Base-by-base conservation (phyloP, 2,888 invertebrate genomes). In the Graphium colonna region DNA sequence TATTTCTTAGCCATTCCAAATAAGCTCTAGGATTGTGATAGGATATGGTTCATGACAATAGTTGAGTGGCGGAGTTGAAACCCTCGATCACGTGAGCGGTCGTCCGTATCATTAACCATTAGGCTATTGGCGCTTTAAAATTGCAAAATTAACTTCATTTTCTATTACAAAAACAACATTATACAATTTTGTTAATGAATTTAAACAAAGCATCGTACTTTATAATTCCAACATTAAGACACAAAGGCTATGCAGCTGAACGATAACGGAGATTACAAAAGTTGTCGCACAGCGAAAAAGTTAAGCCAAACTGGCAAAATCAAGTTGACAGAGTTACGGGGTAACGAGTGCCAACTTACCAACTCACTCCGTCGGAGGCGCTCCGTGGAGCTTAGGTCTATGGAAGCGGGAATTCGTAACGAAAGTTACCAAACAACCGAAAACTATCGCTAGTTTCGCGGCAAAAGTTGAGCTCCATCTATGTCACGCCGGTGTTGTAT, bases 261-360 rank as follows among this genome's bases (percentile, higher is more conserved):
- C 56, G 51, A 51, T 38, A 60, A 55, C 52, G 41, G 55, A 61
- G 52, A 60, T 62, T 52, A 62, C 47, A 40, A 47, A 46, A 54
- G 41, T 43, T 40, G 46, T n/a, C 13, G 16, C 49, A 31, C 50
- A 57, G 41, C 41, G 54, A 48, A 49, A 42, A 59, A 61, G 63
- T 68, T 64, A 58, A 52, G 60, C 54, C 52, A 66, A 68, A 69
- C 64, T 65, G 60, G 53, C 57, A 63, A 69, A 69, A 21, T 63
- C 55, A 63, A 71, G 62, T 68, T 68, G 62, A 51, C 52, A 46
- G 60, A 67, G 65, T 69, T 65, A 51, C 59, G 56, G 49, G 48
- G 58, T 70, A 71, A 70, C 69, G 58, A 67, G 68, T 61, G 55
- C 56, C 38, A 56, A 66, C 64, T 65, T 59, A 26, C 57, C 61